Evolutionary conservation across 2,113 vertebrate species (phyloP), one percentile per base, ranked within the genome.

Genomic region (Halichoeres trimaculatus): DNA sequence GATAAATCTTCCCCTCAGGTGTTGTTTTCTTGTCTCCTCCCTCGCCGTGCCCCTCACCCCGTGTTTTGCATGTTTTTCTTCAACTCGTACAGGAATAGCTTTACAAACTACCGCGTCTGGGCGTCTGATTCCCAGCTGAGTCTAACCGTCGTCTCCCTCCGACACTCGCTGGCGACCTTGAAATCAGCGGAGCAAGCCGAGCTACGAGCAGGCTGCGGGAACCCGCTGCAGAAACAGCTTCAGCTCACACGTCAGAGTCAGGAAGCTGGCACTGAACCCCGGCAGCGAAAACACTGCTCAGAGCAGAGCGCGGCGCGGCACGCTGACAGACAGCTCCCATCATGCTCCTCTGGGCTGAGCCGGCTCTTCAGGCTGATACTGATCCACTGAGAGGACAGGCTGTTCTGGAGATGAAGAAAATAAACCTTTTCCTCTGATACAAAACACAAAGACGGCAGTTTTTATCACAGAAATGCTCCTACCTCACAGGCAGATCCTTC

Each of bases 71-170:
- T 12, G 16, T 30, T 9, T 45, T 30, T 47, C 14, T 20, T 10
- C 11, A 38, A 20, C 20, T 17, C 51, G 3, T 0, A 34, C 2
- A 26, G 10, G 26, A 36, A 20, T 0, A 48, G 2, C 45, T 2
- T 8, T 13, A 26, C 19, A 50, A 57, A 34, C 20, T 56, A 51
- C 54, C 16, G 17, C 3, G 12, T 30, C 23, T 26, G 17, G 43
- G 56, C 1, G 52, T 26, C 3, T 0, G 35, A 63, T 20, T 63
- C 55, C 66, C 83, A 74, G 87, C 70, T 74, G 54, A 86, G 63
- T 85, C 66, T 59, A 36, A 71, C 72, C 40, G 58, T 59, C 78
- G 53, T 16, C 10, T 61, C 38, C 26, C 54, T 53, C 48, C 4
- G 3, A 24, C 38, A 34, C 20, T 40, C 56, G 54, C 30, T 30